phyloP scores from a whole-genome alignment of 2,888 invertebrate genomes.

The Deroplatys truncata region DNA sequence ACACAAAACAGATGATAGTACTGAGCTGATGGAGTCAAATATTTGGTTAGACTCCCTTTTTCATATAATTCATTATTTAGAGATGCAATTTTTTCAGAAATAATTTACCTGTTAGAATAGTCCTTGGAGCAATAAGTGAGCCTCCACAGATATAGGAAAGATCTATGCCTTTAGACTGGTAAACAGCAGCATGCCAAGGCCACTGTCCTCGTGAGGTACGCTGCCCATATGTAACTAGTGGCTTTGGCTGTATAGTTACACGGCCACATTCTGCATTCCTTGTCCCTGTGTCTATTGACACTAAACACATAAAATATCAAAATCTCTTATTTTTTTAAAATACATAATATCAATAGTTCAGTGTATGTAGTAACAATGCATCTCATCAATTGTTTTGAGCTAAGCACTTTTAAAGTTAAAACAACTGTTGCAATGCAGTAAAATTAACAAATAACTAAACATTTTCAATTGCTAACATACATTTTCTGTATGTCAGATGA shows the following conservation, averaged over 20 bases:
- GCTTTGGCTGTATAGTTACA: conserved; percentile 49
- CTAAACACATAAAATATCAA: neutral
- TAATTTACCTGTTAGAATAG: conserved; percentile 50
- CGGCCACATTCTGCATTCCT: conserved; percentile 46
- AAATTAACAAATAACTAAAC: no score
- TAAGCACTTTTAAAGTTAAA: no score
- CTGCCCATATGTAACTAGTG: conserved; percentile 56
- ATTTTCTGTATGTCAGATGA: no score
- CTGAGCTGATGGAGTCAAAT: no score
- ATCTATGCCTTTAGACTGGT: conserved; percentile 48
- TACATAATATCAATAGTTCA: no score
- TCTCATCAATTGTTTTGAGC: no score
- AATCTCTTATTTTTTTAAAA: neutral
- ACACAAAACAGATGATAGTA: no score
- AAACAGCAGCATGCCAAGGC: conserved; percentile 66
- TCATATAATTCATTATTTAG: no score
- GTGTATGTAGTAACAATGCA: no score
- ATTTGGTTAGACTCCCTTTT: no score
- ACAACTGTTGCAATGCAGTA: no score
- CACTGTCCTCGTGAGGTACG: conserved; percentile 59
- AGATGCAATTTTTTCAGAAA: neutral
- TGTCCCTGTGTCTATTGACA: neutral
- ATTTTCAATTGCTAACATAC: no score
- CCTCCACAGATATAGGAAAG: conserved; percentile 61
- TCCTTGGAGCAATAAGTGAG: conserved; percentile 52